Base-by-base conservation (phyloP, 2,888 invertebrate species). In the Thera britannica region DNA sequence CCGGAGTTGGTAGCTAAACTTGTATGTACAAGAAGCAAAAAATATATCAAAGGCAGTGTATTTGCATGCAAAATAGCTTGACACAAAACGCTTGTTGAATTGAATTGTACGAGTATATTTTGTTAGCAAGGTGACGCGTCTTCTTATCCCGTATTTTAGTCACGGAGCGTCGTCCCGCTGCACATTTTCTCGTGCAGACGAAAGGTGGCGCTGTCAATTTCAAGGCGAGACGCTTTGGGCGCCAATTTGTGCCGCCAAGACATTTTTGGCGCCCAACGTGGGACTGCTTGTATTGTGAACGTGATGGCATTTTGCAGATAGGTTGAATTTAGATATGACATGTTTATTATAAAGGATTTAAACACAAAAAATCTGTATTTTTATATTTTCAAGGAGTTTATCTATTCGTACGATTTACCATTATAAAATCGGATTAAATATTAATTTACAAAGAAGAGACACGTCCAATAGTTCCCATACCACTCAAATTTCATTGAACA, bases 191-290 rank as follows among this genome's bases (percentile, higher is more conserved):
- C 65, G 72, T 73, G 77, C 76, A 82, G 82, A 77, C 84, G 82
- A 80, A 81, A 89, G 90, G 86, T 86, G 90, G 87, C 88, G 85
- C 86, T 90, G 90, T 88, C 90, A 90, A 88, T 88, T 90, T 88
- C 82, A 80, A 79, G 81, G 72, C 75, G 73, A 82, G 76, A 82
- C 78, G 70, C 63, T 70, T 70, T 68, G 67, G 64, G 69, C 70
- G 72, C 69, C 71, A 73, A 74, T 72, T 72, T 72, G 69, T 67
- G 64, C 35, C 54, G 55, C 61, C 34, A 68, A 67, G 63, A 72
- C 56, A 71, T 72, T 79, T 85, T 89, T 90, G 88, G 88, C 87
- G 86, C 90, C 87, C 89, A 85, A 80, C 83, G 68, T 75, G 85
- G 82, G 65, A 64, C 68, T 60, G 44, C 52, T 65, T 65, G 62